phyloP scores from a whole-genome alignment of 1,140 invertebrate species.

The Bicyclus anynana region DNA sequence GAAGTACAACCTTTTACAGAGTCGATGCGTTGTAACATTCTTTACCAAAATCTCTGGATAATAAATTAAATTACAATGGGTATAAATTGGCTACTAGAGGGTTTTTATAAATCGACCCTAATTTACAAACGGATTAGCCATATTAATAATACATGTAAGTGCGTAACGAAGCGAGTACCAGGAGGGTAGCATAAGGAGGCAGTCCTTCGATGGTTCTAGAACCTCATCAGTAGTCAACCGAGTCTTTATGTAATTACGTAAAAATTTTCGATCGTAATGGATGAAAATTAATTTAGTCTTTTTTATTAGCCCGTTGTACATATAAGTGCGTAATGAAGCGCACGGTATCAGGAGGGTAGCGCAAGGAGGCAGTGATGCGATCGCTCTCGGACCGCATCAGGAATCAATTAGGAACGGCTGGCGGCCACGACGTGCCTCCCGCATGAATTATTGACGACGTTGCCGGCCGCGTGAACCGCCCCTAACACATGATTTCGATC shows the following conservation, averaged over 20 bases:
- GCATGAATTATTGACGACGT: slow-evolving; percentile 73
- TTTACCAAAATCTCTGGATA: no score
- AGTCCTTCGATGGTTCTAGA: no score
- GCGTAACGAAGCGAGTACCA: no score
- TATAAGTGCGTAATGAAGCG: slow-evolving; percentile 61
- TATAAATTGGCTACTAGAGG: no score
- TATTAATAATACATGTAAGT: no score
- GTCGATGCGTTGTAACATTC: no score
- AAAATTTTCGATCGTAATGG: background rate
- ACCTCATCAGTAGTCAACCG: no score
- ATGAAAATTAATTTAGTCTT: background rate
- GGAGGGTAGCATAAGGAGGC: no score
- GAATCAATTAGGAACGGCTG: slow-evolving; percentile 73
- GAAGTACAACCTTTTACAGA: no score
- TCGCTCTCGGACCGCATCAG: slow-evolving; percentile 65
- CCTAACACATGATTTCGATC: slow-evolving; percentile 36
- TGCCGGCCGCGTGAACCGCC: slow-evolving; percentile 37
- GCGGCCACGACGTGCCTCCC: slow-evolving; percentile 63
- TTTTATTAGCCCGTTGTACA: background rate
- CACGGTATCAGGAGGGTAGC: slow-evolving; percentile 52
- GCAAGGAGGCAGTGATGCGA: slow-evolving; percentile 69
- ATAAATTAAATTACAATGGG: no score
- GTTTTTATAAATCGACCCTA: background rate
- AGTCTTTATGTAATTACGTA: background rate
- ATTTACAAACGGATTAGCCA: background rate